Conservation (phyloP, 2,113 vertebrate genomes). For the Tyto alba region DNA sequence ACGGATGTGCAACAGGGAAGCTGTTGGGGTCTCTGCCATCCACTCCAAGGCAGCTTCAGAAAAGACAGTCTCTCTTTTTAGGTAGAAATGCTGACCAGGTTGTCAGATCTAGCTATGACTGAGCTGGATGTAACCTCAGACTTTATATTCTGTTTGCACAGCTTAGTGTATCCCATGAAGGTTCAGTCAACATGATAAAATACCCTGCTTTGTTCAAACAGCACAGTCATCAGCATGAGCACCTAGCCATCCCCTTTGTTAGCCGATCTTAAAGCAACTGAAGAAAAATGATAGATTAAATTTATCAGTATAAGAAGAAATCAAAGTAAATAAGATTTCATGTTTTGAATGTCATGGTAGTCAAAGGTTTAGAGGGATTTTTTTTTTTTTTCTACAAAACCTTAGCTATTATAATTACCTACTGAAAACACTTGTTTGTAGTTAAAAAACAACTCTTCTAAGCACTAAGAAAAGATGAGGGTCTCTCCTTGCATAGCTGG, state of each 20-base stretch:
- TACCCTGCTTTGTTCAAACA: neutral
- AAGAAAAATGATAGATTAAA: neutral
- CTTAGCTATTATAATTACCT: neutral
- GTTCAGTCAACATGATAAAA: neutral
- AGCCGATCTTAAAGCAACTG: neutral
- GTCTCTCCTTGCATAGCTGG: neutral
- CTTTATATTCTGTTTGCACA: slow-evolving; percentile 24
- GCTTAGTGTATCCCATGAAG: neutral
- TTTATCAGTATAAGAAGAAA: neutral
- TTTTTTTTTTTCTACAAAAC: neutral
- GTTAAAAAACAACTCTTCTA: neutral
- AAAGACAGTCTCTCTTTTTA: neutral
- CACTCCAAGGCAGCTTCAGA: neutral
- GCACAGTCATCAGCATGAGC: neutral
- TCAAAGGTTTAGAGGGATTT: neutral
- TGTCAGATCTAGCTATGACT: neutral
- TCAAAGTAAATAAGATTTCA: neutral
- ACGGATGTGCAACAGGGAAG: neutral
- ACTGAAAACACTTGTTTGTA: neutral
- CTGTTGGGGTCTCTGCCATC: neutral
- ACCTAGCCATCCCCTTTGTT: neutral
- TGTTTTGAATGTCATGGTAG: neutral
- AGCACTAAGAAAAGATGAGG: neutral
- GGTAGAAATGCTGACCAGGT: neutral
- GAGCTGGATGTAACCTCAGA: neutral